Base-by-base conservation (phyloP, 2,797 vertebrate species). In the Morelia viridis region DNA sequence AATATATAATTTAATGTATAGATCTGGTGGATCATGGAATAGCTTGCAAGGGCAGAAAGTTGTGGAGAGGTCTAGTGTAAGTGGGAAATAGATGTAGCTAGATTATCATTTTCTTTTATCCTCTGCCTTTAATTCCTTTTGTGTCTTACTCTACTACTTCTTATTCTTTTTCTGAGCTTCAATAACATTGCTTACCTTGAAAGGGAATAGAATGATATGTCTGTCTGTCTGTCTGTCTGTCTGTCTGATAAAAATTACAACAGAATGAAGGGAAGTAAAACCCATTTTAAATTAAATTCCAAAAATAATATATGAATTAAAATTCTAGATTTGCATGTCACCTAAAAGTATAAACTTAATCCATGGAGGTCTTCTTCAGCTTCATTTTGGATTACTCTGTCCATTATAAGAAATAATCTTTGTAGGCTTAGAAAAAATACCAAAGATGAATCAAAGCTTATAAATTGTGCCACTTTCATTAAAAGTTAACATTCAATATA, bases 241-340 rank as follows among this genome's bases (percentile, higher is more conserved):
- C 35, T 41, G 35, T 41, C 1, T 41, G 35, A 35, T 76, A n/a
- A 76, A 76, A 76, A 22, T 76, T 22, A 41, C 68, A 85, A 85
- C 17, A 35, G 56, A 58, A 31, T 86, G 85, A 60, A 86, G 31
- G 8, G n/a, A 58, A 58, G 85, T 58, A 60, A 86, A 86, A 35
- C 57, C n/a, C 31, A 31, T 58, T 58, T 31, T 86, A 58, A 58
- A 86, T 35, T 31, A 85, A 86, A 80, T 80, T 80, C 8, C 19
- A 80, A 80, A 80, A 80, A 80, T 80, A 80, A 80, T 80, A 24
- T 24, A 80, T 80, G 71, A 80, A 80, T 80, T 80, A 80, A 86
- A 86, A 60, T 60, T 57, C 84, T 57, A 85, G 28, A 57, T 57
- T 85, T 53, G 9, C 56, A 86, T 60, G 17, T 17, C 17, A 31